A percentile compares a stretch with the other conserved stretches of the same genome.
Conservation (phyloP, 2,888 invertebrate genomes). For the Kuschelorhynchus macadamiae region DNA sequence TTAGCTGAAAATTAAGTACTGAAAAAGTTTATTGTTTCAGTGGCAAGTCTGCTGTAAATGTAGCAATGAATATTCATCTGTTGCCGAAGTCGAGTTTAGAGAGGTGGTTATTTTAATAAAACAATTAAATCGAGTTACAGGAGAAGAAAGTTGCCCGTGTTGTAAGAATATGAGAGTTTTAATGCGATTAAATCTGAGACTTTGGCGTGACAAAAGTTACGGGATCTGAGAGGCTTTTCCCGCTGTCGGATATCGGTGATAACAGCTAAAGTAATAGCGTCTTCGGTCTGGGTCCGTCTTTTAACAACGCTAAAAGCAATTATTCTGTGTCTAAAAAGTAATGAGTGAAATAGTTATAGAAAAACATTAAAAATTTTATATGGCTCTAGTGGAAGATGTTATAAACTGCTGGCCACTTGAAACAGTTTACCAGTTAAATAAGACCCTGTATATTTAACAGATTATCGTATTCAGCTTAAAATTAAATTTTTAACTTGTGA, state of each 20-base stretch:
- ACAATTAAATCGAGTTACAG: conserved; percentile 66
- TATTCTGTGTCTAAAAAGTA: too few species aligned
- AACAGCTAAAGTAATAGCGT: conserved; percentile 40
- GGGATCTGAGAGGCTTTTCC: conserved; percentile 38
- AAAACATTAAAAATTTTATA: too few species aligned
- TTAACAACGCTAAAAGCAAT: conserved; percentile 20
- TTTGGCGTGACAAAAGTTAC: conserved; percentile 38
- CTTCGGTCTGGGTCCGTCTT: conserved; percentile 18
- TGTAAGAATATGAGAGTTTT: conserved; percentile 55
- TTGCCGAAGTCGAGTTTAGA: conserved; percentile 60
- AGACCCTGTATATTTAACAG: too few species aligned
- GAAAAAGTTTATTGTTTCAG: conserved; percentile 56
- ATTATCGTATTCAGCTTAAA: too few species aligned
- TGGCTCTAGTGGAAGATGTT: too few species aligned
- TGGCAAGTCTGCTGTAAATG: conserved; percentile 52
- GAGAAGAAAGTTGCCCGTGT: conserved; percentile 60
- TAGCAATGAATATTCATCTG: too few species aligned
- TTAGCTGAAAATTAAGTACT: conserved; percentile 1
- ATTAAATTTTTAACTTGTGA: too few species aligned
- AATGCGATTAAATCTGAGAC: conserved; percentile 45
- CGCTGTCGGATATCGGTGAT: conserved; percentile 35
- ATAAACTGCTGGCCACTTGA: too few species aligned
- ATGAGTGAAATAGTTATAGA: too few species aligned
- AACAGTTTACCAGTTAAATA: too few species aligned
- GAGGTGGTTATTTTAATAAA: conserved; percentile 64